Percentiles rank a stretch among this genome's conserved stretches.
These are phyloP conservation scores for Cosmia trapezina DNA, from an alignment of 2,888 invertebrate genomes.

Conservation along the genomic window DNA sequence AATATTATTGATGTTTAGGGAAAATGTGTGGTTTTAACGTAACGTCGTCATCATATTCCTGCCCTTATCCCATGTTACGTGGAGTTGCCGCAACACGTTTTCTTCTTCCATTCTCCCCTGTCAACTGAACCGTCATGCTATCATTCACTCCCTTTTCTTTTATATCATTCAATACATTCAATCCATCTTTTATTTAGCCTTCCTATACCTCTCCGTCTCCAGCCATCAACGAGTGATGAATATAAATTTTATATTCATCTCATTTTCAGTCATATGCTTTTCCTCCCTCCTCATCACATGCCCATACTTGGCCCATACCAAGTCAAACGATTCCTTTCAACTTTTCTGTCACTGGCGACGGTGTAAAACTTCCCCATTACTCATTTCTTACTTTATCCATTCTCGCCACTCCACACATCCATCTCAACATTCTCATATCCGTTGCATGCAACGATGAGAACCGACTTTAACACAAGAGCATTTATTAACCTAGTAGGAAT, in stretches of 20 bases:
- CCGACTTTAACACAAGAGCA: not conserved
- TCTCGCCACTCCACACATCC: not conserved
- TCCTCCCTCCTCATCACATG: not conserved
- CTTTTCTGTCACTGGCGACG: not conserved
- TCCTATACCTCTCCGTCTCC: not conserved
- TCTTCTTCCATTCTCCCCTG: not conserved
- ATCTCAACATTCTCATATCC: not conserved
- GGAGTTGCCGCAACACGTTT: not conserved
- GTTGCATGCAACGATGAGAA: not conserved
- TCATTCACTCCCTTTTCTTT: not conserved
- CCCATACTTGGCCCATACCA: not conserved
- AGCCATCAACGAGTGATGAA: not conserved
- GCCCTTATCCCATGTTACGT: not conserved
- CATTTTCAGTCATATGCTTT: not conserved
- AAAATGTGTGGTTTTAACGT: not conserved
- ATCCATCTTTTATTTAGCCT: not conserved
- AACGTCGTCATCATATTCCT: not conserved
- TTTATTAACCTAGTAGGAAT: not conserved
- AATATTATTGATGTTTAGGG: conserved; percentile 2
- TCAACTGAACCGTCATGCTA: no score
- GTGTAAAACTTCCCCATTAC: not conserved
- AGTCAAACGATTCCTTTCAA: not conserved
- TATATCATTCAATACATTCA: not conserved
- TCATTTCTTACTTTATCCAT: not conserved
- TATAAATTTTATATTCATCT: not conserved